Evolutionary conservation across 2,888 invertebrate genomes (phyloP), one percentile per base, ranked within the genome.

Genomic region (Germaria angustata): DNA sequence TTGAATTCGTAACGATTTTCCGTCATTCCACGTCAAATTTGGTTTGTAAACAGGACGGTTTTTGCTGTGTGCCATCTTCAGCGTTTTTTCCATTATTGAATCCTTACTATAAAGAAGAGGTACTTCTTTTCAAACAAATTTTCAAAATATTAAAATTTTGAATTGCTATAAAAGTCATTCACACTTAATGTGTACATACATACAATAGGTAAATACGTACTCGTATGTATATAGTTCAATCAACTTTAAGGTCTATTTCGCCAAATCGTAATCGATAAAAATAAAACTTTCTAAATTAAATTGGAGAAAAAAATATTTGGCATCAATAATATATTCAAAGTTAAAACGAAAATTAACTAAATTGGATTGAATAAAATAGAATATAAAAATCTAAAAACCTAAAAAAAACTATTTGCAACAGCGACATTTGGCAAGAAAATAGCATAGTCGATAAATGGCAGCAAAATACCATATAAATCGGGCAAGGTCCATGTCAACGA

Each of bases 401-500:
- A n/a, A n/a, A n/a, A n/a, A n/a, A n/a, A n/a, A n/a, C 41, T 17
- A 39, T 44, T 17, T 9, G 4, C 20, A 17, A 5, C 22, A 15
- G 28, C 17, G 13, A 22, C 3, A 41, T 3, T 44, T 73, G 61
- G 36, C 61, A 71, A 72, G 51, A 49, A 44, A 57, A 51, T 49
- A 6, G 2, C 51, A 20, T 28, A 9, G n/a, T 2, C 17, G 11
- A 59, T 36, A 7, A 17, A 24, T 34, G 55, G 11, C 15, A 63
- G 46, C 20, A 20, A 8, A 59, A n/a, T 32, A 53, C 15, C 17
- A 32, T 55, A 20, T 20, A 36, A 39, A 20, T 49, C 49, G 17
- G 57, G n/a, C 75, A 66, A 66, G 39, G 57, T 68, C 6, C 39
- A 44, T 51, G 44, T 44, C 59, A 68, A 2, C 1, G 17, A 24